A percentile compares a stretch with the other conserved stretches of the same genome.
Conservation (phyloP, 2,888 invertebrate species). For the Branchipolynoe longqiensis region DNA sequence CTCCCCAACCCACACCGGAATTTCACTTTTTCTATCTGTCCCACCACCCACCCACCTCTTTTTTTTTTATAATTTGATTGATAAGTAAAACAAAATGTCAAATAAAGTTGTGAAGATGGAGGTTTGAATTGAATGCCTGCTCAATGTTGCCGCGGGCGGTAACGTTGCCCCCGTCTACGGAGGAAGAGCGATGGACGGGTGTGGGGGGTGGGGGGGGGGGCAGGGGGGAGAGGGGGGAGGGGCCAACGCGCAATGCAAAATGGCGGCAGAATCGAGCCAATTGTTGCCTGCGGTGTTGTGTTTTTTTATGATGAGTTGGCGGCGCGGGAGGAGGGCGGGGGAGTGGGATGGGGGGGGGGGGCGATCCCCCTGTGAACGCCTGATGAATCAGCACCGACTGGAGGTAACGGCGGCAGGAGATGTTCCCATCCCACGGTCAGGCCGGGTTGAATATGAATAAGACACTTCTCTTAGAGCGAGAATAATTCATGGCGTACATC, state of each 20-base stretch:
- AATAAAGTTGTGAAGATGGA: too few species aligned
- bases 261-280: slow-evolving; percentile 33
- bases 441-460: slow-evolving; percentile 52
- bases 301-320: slow-evolving; percentile 44
- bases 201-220: background rate
- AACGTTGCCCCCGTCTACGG: too few species aligned
- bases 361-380: slow-evolving; percentile 27
- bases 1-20: too few species aligned
- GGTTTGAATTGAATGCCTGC: too few species aligned
- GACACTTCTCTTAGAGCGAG: slow-evolving; percentile 51
- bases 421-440: background rate
- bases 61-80: too few species aligned
- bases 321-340: background rate
- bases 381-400: slow-evolving; percentile 48
- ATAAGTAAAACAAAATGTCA: too few species aligned
- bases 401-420: too few species aligned
- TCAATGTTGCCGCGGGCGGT: too few species aligned
- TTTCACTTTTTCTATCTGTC: too few species aligned
- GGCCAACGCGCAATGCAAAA: slow-evolving; percentile 5
- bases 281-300: slow-evolving; percentile 51
- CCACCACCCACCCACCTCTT: too few species aligned
- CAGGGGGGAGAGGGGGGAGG: background rate
- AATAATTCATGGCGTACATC: slow-evolving; percentile 55
- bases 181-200: background rate
- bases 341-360: too few species aligned